These are phyloP conservation scores for Drosophila sturtevanti DNA, from an alignment of 1,140 invertebrate species.

Conservation along the genomic window DNA sequence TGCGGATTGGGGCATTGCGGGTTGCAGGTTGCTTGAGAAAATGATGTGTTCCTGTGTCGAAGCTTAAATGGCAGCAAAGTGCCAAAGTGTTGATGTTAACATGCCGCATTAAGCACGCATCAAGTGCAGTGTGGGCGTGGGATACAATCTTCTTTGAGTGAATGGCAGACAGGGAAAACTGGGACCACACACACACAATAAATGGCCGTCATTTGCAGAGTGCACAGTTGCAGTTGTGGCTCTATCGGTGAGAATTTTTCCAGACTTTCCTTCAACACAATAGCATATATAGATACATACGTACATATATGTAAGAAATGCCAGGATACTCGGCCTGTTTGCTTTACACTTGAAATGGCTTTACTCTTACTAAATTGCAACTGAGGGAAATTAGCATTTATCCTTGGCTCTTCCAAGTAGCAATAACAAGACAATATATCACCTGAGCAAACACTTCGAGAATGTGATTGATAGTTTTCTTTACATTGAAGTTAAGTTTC, in stretches of 20 bases:
- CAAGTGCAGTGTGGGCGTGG: slow-evolving; percentile 48
- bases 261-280: neutral
- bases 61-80: slow-evolving; percentile 52
- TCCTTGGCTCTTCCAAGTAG: slow-evolving; percentile 26
- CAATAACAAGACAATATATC: slow-evolving; percentile 32
- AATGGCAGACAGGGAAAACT: slow-evolving; percentile 19
- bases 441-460: slow-evolving; percentile 50
- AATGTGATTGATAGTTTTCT: slow-evolving; percentile 1
- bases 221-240: slow-evolving; percentile 2
- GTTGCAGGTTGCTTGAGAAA: slow-evolving; percentile 15
- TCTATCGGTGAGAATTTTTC: neutral
- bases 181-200: slow-evolving; percentile 22
- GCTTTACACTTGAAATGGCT: slow-evolving; percentile 30
- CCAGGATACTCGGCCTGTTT: slow-evolving; percentile 27
- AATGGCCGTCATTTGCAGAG: slow-evolving; percentile 38
- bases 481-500: neutral
- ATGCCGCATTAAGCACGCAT: slow-evolving; percentile 66
- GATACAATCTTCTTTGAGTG: slow-evolving; percentile 25
- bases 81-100: slow-evolving; percentile 62
- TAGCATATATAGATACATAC: neutral
- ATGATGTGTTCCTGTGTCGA: slow-evolving; percentile 17
- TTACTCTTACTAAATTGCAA: slow-evolving; percentile 32
- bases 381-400: slow-evolving; percentile 63
- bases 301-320: neutral
- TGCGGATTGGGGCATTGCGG: neutral